Conservation (phyloP, 2,888 invertebrate species). For the Phyllotreta striolata region DNA sequence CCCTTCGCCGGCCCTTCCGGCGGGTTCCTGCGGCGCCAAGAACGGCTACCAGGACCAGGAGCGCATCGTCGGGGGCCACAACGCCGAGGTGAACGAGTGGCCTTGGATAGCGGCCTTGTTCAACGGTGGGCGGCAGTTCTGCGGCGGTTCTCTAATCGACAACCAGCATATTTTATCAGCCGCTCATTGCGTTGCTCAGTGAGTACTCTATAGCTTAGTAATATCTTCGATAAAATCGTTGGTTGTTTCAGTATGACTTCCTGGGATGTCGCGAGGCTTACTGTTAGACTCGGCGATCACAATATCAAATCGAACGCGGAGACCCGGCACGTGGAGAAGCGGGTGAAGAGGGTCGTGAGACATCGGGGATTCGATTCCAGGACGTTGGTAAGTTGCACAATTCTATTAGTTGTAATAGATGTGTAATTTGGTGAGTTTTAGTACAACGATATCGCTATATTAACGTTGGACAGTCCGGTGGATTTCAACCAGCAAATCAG, state of each 20-base stretch:
- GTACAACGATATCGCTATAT: slow-evolving; percentile 85
- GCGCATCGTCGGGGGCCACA: slow-evolving; percentile 85
- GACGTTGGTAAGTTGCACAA: slow-evolving; percentile 73
- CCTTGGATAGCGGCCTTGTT: slow-evolving; percentile 82
- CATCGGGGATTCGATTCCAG: slow-evolving; percentile 85
- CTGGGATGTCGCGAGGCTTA: slow-evolving; percentile 85
- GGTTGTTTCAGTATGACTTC: slow-evolving; percentile 77
- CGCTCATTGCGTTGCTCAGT: slow-evolving; percentile 91
- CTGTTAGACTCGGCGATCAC: slow-evolving; percentile 83
- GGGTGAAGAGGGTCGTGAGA: slow-evolving; percentile 83
- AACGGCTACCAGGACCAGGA: slow-evolving; percentile 83
- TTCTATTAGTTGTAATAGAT: slow-evolving; percentile 11
- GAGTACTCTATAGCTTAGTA: slow-evolving; percentile 56
- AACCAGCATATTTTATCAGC: slow-evolving; percentile 81
- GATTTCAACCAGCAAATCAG: slow-evolving; percentile 74
- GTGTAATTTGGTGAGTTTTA: slow-evolving; percentile 56
- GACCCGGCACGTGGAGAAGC: slow-evolving; percentile 78
- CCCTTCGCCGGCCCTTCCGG: slow-evolving; percentile 23
- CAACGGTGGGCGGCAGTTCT: slow-evolving; percentile 85
- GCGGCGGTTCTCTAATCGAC: slow-evolving; percentile 87
- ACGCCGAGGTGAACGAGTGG: slow-evolving; percentile 82
- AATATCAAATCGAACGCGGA: slow-evolving; percentile 80
- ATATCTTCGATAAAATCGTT: background rate
- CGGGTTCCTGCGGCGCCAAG: slow-evolving; percentile 72
- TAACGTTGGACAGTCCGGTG: slow-evolving; percentile 81